These are phyloP conservation scores for Tridacna crocea DNA, from an alignment of 2,888 invertebrate species.

Conservation along the genomic window DNA sequence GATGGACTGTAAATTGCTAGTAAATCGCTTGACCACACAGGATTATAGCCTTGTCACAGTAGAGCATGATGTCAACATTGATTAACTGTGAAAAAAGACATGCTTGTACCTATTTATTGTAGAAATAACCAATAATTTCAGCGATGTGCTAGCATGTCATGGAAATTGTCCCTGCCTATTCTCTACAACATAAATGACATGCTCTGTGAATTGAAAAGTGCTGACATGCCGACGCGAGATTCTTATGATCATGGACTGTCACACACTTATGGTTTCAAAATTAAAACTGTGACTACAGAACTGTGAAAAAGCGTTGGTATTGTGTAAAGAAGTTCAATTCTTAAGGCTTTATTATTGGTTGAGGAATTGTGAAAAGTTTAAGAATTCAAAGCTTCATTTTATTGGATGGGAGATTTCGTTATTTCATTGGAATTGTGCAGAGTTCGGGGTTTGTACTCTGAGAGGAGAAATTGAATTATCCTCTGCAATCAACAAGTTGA, in stretches of 20 bases:
- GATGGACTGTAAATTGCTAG: no score
- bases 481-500: constrained; percentile 21
- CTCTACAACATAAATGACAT: constrained; percentile 1
- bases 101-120: constrained; percentile 26
- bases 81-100: constrained; percentile 20
- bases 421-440: constrained; percentile 21
- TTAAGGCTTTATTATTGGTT: constrained; percentile 2
- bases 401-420: constrained; percentile 14
- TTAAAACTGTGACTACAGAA: no score
- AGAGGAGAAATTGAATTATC: constrained; percentile 18
- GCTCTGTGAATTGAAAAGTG: constrained; percentile 16
- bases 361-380: constrained; percentile 19
- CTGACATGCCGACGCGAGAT: neutral
- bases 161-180: constrained; percentile 11
- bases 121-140: constrained; percentile 22
- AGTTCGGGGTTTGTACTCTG: neutral
- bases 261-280: no score
- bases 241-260: no score
- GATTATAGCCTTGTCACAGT: no score
- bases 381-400: neutral
- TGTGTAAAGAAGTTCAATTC: neutral
- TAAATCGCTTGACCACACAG: no score
- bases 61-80: constrained; percentile 21
- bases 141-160: constrained; percentile 11
- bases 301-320: neutral